Percentiles rank a stretch among this genome's conserved stretches.
Conservation (phyloP, 2,113 vertebrate genomes). For the Marmota monax region DNA sequence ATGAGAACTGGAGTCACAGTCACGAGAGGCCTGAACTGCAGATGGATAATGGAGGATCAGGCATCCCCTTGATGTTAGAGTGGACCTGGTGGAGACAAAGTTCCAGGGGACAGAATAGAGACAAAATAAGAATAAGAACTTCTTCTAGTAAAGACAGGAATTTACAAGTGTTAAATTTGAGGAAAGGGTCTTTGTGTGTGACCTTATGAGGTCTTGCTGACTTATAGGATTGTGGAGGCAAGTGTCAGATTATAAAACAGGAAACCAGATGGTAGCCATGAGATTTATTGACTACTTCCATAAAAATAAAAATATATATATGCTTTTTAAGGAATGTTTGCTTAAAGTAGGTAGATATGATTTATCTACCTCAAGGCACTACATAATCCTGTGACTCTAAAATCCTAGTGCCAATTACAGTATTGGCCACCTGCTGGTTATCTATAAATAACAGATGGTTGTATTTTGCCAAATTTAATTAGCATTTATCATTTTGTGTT, state of each 20-base stretch:
- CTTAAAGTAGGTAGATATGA: not conserved
- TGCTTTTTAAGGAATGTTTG: not conserved
- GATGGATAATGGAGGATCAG: not conserved
- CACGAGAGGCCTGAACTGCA: not conserved
- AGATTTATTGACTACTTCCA: slow-evolving; percentile 23
- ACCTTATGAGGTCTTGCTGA: not conserved
- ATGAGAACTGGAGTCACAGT: not conserved
- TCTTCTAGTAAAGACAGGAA: not conserved
- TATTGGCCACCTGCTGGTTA: slow-evolving; percentile 34
- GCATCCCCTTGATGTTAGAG: not conserved
- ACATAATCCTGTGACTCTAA: not conserved
- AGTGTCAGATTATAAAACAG: not conserved
- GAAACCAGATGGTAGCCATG: not conserved
- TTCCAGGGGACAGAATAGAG: not conserved
- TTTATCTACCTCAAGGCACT: slow-evolving; percentile 16
- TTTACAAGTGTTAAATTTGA: not conserved
- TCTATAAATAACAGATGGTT: slow-evolving; percentile 60
- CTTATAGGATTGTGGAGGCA: not conserved
- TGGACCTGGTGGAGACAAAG: not conserved
- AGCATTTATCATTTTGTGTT: slow-evolving; percentile 64
- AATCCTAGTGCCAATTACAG: slow-evolving; percentile 15
- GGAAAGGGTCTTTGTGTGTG: not conserved
- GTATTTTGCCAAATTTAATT: slow-evolving; percentile 65
- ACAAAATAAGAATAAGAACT: not conserved
- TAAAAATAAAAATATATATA: slow-evolving; percentile 29